These are phyloP conservation scores for Falco punctatus DNA, from an alignment of 2,113 vertebrate genomes.

Conservation along the genomic window DNA sequence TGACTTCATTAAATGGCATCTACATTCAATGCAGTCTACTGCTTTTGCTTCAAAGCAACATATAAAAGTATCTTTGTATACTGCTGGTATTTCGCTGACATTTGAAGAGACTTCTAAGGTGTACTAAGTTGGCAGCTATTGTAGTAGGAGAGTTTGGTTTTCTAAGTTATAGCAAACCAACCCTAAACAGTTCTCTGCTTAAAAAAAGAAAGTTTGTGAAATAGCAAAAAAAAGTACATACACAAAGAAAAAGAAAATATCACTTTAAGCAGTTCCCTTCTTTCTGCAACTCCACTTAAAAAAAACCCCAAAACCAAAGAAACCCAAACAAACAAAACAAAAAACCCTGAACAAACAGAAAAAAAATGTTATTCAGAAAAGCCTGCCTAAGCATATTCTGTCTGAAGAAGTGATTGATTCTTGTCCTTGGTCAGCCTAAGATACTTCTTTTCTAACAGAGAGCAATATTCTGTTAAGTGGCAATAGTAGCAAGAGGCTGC, in stretches of 20 bases:
- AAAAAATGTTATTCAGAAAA: background rate
- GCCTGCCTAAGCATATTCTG: background rate
- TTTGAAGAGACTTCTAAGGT: background rate
- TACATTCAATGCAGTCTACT: background rate
- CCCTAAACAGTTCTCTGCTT: background rate
- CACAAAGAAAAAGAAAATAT: background rate
- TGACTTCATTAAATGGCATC: constrained; percentile 24
- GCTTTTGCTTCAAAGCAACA: background rate
- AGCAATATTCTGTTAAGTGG: background rate
- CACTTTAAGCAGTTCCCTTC: background rate
- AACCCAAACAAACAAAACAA: background rate
- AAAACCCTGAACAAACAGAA: background rate
- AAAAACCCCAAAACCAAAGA: background rate
- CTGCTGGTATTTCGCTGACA: background rate
- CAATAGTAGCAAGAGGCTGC: background rate
- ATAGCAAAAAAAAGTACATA: background rate
- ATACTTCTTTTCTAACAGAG: background rate
- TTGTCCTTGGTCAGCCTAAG: background rate
- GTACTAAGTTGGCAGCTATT: background rate
- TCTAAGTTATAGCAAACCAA: background rate
- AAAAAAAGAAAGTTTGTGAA: background rate
- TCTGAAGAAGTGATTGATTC: background rate
- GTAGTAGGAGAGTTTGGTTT: background rate
- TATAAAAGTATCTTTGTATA: background rate
- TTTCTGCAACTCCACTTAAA: background rate